Base-by-base conservation (phyloP, 2,888 invertebrate species). In the Metallyticus violacea region DNA sequence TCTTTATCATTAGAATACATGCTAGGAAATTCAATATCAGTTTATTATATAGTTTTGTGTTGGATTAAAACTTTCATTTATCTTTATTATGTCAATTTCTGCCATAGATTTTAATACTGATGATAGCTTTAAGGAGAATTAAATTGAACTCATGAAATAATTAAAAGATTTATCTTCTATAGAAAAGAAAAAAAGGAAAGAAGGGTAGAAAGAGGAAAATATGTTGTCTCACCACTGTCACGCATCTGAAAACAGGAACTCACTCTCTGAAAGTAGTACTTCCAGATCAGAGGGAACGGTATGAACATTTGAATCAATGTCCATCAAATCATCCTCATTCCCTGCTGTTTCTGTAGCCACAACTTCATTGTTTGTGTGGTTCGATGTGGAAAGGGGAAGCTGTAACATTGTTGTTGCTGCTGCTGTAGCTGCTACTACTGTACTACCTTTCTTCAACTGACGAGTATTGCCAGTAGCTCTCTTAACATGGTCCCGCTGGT, bases 241-340 rank as follows among this genome's bases (percentile, higher is more conserved):
- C 91, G 92, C 92, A 89, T 93, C 93, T 88, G 93, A 92, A 90
- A 93, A 93, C 86, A 93, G 91, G 88, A 93, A 93, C 90, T 94
- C 93, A 90, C 93, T 93, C 90, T 94, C 93, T 86, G 94, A 94
- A 82, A 94, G 91, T 62, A 94, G 91, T 88, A 94, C 94, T 90
- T 94, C 94, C 90, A 94, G 91, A 91, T 94, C 94, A 85, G 94
- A 94, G 89, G 94, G 94, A 91, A 94, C 94, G 90, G 94, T 94
- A 91, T 94, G 94, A 81, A 93, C 91, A 90, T 94, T 93, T 88
- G 94, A 93, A 91, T 93, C 93, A 88, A 93, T 93, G 90, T 92
- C 91, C 89, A 90, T 89, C 5, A 88, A 88, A 1, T 81, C 81
- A 79, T 87, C 81, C 7, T 85, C 81, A 27, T 76, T 26, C 40